Evolutionary conservation across 2,888 invertebrate species (phyloP).

Genomic region (Eupithecia exiguata): DNA sequence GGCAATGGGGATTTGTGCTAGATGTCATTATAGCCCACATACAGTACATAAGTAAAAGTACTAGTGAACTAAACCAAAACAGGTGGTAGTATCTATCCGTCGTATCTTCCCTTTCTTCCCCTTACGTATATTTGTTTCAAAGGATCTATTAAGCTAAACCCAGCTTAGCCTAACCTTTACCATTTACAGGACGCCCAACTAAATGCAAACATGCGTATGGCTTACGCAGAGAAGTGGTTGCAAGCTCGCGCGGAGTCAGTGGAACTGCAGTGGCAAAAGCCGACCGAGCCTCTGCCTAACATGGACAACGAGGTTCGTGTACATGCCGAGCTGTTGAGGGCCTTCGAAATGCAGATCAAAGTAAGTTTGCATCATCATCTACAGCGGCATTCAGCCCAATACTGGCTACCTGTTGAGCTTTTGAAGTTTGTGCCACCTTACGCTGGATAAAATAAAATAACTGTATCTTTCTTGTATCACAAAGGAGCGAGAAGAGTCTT

Average conservation of each 20-base stretch:
- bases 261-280: conserved; percentile 56
- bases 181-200: conserved; percentile 58
- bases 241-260: conserved; percentile 65
- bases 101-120: not conserved
- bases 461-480: conserved; percentile 16
- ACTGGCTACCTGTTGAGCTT: not conserved
- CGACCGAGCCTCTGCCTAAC: conserved; percentile 53
- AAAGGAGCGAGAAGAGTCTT: conserved; percentile 88
- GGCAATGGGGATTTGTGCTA: no score
- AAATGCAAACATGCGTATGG: conserved; percentile 64
- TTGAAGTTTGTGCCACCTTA: not conserved
- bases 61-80: no score
- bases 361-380: conserved; percentile 43
- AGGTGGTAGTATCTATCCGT: no score
- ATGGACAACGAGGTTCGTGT: conserved; percentile 66
- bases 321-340: conserved; percentile 64
- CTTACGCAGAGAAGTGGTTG: conserved; percentile 73
- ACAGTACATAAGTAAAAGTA: no score
- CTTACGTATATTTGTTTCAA: not conserved
- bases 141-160: not conserved
- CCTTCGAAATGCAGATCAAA: conserved; percentile 68
- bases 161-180: not conserved
- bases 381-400: not conserved
- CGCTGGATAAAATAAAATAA: not conserved
- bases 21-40: no score